phyloP scores from a whole-genome alignment of 2,797 vertebrate genomes.

The Phrynocephalus guinanensis region DNA sequence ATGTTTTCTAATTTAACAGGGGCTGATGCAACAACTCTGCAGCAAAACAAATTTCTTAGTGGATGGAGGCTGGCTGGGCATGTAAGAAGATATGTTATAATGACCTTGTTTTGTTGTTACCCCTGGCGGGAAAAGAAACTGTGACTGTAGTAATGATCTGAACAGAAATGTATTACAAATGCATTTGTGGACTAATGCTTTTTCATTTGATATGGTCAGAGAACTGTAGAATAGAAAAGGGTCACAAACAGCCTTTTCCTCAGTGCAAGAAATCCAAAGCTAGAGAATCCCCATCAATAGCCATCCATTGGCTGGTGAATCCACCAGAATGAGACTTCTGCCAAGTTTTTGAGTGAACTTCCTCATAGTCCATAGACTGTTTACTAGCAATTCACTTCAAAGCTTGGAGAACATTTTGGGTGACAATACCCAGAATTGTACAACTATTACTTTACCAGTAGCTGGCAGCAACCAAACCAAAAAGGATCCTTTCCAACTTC shows the following conservation, averaged over 20 bases:
- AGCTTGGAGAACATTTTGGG: not conserved
- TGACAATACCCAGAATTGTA: not conserved
- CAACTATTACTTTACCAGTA: not conserved
- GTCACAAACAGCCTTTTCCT: not conserved
- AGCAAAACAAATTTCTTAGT: not conserved
- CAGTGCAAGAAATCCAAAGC: not conserved
- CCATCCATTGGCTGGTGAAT: too few relatives aligned
- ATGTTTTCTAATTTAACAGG: constrained; percentile 16
- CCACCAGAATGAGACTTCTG: too few relatives aligned
- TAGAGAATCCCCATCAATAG: not conserved
- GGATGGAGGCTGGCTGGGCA: not conserved
- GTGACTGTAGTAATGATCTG: not conserved
- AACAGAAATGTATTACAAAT: not conserved
- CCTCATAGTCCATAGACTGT: too few relatives aligned
- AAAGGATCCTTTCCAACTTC: not conserved
- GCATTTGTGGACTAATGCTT: not conserved
- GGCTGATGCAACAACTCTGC: not conserved
- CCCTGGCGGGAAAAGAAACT: not conserved
- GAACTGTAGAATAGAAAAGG: not conserved
- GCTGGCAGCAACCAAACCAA: not conserved
- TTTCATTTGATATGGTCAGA: not conserved
- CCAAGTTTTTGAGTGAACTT: too few relatives aligned
- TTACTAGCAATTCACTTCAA: too few relatives aligned
- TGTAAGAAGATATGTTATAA: not conserved
- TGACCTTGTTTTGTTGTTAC: not conserved